Evolutionary conservation across 2,888 invertebrate genomes (phyloP), one percentile per base, ranked within the genome.

Genomic region (Drosophila emarginata): DNA sequence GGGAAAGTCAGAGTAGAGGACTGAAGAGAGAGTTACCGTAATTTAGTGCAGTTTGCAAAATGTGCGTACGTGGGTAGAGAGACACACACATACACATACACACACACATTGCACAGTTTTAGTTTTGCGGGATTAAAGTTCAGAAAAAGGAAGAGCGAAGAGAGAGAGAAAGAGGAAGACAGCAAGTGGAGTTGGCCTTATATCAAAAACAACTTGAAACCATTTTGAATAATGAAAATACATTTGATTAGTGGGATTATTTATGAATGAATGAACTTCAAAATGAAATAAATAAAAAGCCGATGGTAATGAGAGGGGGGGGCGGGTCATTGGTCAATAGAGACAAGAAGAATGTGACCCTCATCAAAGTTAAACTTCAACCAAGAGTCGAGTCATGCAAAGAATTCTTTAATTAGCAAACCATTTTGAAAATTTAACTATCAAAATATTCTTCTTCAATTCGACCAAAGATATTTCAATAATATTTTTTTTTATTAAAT

Each of bases 1-100:
- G 23, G 12, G 9, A 14, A 21, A 18, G 26, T 11, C 9, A 21
- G 23, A 39, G 32, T 45, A n/a, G 52, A 18, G n/a, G 6, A 65
- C 61, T 23, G 26, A 45, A 36, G 59, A 67, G 56, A 53, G 77
- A 78, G 81, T 76, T 81, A 69, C 64, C 72, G 77, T 85, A 87
- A 81, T 87, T 81, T 87, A 81, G 72, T 87, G 83, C 74, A 82
- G 88, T 62, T 69, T 52, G 61, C 61, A 56, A 69, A 68, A 59
- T 18, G 59, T 85, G 74, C 82, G 81, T 85, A 87, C 83, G 83
- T 85, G 82, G 72, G 67, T 61, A 67, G 67, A 61, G 67, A 36
- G 63, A 11, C 7, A 54, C 32, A 59, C n/a, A 58, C 39, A 51
- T 18, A 67, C 51, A 51, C 57, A 62, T n/a, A 50, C 21, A 40